phyloP scores from a whole-genome alignment of 1,140 invertebrate species.

The Drosophila asahinai region DNA sequence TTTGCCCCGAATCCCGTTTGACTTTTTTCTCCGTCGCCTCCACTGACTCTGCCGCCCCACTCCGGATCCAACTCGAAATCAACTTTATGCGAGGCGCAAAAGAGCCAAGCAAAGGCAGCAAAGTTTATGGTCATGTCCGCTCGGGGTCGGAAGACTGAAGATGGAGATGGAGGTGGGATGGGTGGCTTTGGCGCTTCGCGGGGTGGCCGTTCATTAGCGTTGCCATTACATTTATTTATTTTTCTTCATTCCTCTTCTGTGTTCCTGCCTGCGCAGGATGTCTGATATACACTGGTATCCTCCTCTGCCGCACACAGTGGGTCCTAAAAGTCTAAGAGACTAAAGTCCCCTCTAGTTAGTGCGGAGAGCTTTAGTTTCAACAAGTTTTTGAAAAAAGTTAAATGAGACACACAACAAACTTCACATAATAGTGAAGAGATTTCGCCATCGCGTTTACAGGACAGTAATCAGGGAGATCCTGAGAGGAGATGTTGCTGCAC shows the following conservation, averaged over 20 bases:
- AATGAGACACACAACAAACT: slow-evolving; percentile 44
- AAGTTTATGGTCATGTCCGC: slow-evolving; percentile 56
- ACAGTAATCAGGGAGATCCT: slow-evolving; percentile 26
- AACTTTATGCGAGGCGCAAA: slow-evolving; percentile 45
- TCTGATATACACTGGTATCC: slow-evolving; percentile 26
- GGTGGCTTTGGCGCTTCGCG: background rate
- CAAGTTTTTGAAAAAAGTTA: slow-evolving; percentile 48
- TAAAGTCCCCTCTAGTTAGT: slow-evolving; percentile 26
- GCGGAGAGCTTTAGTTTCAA: slow-evolving; percentile 40
- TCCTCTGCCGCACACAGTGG: slow-evolving; percentile 6
- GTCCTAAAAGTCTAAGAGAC: slow-evolving; percentile 21
- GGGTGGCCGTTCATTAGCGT: slow-evolving; percentile 45
- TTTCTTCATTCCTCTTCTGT: slow-evolving; percentile 44
- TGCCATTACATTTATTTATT: slow-evolving; percentile 60
- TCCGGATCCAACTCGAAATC: slow-evolving; percentile 23
- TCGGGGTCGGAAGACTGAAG: background rate
- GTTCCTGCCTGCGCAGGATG: slow-evolving; percentile 28
- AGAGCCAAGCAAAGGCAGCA: slow-evolving; percentile 31
- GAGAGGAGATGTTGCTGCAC: slow-evolving; percentile 11
- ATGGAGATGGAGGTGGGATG: background rate
- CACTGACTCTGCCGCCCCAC: background rate
- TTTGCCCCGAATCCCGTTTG: slow-evolving; percentile 40
- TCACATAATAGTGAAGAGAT: slow-evolving; percentile 18
- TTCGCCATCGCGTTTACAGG: slow-evolving; percentile 3
- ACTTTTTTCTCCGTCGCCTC: slow-evolving; percentile 21